Percentiles rank a stretch among this genome's conserved stretches.
Conservation (phyloP, 2,797 vertebrate species). For the Sebastes hopkinsi region DNA sequence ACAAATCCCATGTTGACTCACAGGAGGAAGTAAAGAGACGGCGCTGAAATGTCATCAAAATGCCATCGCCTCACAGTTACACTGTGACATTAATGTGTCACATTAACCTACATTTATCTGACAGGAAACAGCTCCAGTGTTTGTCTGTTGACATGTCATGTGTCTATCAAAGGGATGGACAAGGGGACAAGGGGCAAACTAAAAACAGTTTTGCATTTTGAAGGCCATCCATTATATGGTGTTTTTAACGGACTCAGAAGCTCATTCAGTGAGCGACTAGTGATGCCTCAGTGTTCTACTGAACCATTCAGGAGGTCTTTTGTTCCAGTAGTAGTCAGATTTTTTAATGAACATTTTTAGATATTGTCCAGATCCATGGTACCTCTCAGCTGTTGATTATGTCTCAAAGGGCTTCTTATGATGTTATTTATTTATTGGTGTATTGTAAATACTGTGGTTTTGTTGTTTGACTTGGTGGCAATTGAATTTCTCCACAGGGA, state of each 20-base stretch:
- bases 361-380: no score
- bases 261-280: not conserved
- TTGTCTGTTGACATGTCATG: not conserved
- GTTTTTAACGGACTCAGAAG: not conserved
- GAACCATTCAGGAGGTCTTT: not conserved
- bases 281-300: not conserved
- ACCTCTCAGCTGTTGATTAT: no score
- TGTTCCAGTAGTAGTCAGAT: not conserved
- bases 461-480: no score
- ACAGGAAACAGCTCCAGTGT: not conserved
- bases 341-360: not conserved
- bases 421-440: no score
- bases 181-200: no score
- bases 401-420: no score
- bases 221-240: not conserved
- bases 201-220: no score
- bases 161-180: not conserved
- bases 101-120: not conserved
- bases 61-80: not conserved
- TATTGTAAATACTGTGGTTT: no score
- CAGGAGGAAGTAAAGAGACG: not conserved
- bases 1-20: not conserved
- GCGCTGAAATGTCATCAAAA: constrained; percentile 21
- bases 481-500: no score
- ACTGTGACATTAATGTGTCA: not conserved